Base-by-base conservation (phyloP, 2,797 vertebrate genomes). In the Chelon auratus region DNA sequence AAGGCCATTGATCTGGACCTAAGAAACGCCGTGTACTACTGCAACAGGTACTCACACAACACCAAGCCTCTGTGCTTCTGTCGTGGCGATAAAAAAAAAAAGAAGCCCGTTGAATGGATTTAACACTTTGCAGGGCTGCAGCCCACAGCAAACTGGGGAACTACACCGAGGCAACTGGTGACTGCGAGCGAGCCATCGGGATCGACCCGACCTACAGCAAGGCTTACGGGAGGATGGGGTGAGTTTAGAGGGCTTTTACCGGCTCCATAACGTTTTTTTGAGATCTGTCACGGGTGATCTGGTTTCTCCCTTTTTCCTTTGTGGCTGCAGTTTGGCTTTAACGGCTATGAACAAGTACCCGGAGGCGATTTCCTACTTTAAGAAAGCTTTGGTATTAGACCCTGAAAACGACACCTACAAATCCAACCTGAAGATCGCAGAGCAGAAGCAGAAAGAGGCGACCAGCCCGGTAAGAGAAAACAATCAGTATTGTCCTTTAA, bases 211-310 rank as follows among this genome's bases (percentile, higher is more conserved):
- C 94, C 53, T 99, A 99, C 94, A 99, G 98, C 92, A 99, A 99
- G 91, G 97, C 97, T 0, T 99, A 97, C 40, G 97, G 97, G 50
- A 95, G 98, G 89, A 98, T 99, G 97, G 97, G 98, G 98, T 98
- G 94, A 96, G 96, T 71, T 33, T 22, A 3, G 30, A 40, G 22
- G 45, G 24, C 50, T 52, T 63, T n/a, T 40, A 9, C 57, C 24
- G 3, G 14, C 58, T 20, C 22, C 5, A 0, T 5, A 10, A 26
- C 13, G 4, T 36, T 6, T 60, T 15, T 7, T 45, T 2, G 1
- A 26, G 3, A 11, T 51, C 17, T 14, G 12, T 33, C 3, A 39
- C 13, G 53, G 65, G 2, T 24, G 0, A 39, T 30, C 24, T 10
- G 13, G 3, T 13, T 39, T 2, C 0, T 53, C 5, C 17, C 14